A percentile compares a stretch with the other conserved stretches of the same genome.
phyloP scores from a whole-genome alignment of 2,797 vertebrate genomes.

The Pangasius larnaudii region DNA sequence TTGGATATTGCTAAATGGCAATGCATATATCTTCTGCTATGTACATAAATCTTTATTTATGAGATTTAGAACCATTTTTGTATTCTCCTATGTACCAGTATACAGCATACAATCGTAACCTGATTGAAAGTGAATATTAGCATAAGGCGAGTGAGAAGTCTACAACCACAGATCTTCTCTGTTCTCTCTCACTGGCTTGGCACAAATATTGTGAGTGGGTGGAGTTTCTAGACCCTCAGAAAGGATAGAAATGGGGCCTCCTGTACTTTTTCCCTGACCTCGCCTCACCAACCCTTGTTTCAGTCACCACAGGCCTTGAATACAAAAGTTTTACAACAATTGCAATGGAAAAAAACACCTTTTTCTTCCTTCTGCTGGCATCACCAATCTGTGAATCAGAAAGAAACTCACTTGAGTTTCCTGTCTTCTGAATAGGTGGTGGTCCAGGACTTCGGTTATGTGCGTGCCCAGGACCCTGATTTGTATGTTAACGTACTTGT shows the following conservation, averaged over 20 bases:
- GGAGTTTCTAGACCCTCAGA: constrained; percentile 28
- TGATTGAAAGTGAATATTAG: not conserved
- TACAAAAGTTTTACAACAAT: constrained; percentile 48
- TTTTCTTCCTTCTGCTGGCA: constrained; percentile 40
- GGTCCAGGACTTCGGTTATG: constrained; percentile 36
- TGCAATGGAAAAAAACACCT: constrained; percentile 41
- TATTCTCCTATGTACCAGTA: not conserved
- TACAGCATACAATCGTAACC: not conserved
- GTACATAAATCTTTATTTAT: not conserved
- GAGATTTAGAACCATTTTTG: not conserved
- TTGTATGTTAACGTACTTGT: constrained; percentile 56
- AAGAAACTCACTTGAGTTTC: constrained; percentile 55
- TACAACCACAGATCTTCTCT: constrained; percentile 37
- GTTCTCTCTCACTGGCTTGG: constrained; percentile 41
- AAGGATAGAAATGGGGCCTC: constrained; percentile 46
- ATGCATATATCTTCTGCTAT: not conserved
- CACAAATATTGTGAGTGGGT: constrained; percentile 10
- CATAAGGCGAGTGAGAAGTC: not conserved
- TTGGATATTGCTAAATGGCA: not conserved
- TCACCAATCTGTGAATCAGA: constrained; percentile 48
- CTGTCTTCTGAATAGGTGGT: constrained; percentile 48
- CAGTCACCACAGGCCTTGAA: constrained; percentile 38
- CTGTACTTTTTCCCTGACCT: constrained; percentile 38
- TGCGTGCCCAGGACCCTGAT: constrained; percentile 48
- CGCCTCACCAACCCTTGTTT: constrained; percentile 47